These are phyloP conservation scores for Heterohyrax brucei DNA, from an alignment of 2,797 vertebrate species.

Conservation along the genomic window DNA sequence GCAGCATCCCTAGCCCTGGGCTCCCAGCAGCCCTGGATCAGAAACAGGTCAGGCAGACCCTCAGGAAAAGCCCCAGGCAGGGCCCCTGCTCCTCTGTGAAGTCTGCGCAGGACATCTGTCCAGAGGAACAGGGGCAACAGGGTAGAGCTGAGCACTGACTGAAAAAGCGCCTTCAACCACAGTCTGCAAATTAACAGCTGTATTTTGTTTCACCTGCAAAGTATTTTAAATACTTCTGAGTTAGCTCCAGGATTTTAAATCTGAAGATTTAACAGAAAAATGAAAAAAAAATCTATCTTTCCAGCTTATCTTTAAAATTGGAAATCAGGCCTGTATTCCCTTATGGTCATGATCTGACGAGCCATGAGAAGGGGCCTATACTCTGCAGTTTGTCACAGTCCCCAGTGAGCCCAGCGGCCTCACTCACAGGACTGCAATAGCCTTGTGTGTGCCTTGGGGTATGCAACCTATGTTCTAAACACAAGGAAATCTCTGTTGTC, in stretches of 20 bases:
- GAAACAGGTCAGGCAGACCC: constrained; percentile 52
- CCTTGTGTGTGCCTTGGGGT: not conserved
- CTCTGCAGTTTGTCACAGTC: not conserved
- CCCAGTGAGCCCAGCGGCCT: not conserved
- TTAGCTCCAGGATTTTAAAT: not conserved
- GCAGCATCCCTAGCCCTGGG: not conserved
- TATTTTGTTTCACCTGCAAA: not conserved
- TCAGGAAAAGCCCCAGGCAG: not conserved
- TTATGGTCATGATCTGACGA: not conserved
- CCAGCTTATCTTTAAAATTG: not conserved
- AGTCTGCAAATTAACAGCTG: not conserved
- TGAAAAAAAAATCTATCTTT: not conserved
- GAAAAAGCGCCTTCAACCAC: not conserved
- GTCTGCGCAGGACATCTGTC: constrained; percentile 20
- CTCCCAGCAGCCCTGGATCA: constrained; percentile 66
- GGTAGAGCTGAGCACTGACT: not conserved
- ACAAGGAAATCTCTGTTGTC: not conserved
- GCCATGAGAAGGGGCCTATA: not conserved
- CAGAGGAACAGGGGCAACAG: constrained; percentile 45
- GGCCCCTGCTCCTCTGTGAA: constrained; percentile 41
- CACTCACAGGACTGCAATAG: accelerated
- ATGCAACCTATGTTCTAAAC: not conserved
- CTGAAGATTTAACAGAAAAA: not conserved
- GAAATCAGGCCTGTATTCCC: not conserved
- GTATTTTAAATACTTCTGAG: not conserved